Conservation (phyloP, 2,888 invertebrate genomes). For the Philereme vetulata region DNA sequence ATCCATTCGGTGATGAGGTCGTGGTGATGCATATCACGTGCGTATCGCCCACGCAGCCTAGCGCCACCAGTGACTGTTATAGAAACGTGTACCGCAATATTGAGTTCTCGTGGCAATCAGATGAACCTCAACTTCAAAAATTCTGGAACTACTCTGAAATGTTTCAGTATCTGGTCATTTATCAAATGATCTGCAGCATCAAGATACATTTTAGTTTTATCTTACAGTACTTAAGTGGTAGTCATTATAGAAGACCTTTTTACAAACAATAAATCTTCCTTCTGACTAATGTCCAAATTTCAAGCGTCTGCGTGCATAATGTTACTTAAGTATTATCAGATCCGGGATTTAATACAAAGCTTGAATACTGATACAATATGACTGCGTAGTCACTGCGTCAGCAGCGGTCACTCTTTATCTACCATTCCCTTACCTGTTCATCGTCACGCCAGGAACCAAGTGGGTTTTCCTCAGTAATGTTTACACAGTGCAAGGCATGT, state of each 20-base stretch:
- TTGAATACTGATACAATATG: neutral
- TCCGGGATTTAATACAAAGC: constrained; percentile 11
- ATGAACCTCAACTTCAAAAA: neutral
- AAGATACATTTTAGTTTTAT: too few relatives aligned
- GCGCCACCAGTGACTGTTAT: constrained; percentile 30
- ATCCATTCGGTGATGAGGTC: constrained; percentile 54
- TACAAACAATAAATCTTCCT: too few relatives aligned
- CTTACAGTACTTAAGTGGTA: too few relatives aligned
- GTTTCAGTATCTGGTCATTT: too few relatives aligned
- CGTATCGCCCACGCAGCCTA: constrained; percentile 57
- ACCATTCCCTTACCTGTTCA: constrained; percentile 9
- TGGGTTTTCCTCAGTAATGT: constrained; percentile 62
- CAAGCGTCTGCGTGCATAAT: neutral
- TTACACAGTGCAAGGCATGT: constrained; percentile 41
- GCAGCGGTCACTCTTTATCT: constrained; percentile 27
- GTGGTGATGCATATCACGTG: constrained; percentile 65
- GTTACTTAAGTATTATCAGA: neutral
- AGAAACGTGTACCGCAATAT: neutral
- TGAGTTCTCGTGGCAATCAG: neutral
- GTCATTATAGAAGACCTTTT: too few relatives aligned
- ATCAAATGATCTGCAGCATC: too few relatives aligned
- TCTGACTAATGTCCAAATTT: neutral
- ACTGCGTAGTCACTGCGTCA: constrained; percentile 30
- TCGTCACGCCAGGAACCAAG: constrained; percentile 45
- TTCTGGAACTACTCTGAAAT: too few relatives aligned